A percentile compares a stretch with the other conserved stretches of the same genome.
These are phyloP conservation scores for Papilio elwesi DNA, from an alignment of 2,888 invertebrate species.

Conservation along the genomic window DNA sequence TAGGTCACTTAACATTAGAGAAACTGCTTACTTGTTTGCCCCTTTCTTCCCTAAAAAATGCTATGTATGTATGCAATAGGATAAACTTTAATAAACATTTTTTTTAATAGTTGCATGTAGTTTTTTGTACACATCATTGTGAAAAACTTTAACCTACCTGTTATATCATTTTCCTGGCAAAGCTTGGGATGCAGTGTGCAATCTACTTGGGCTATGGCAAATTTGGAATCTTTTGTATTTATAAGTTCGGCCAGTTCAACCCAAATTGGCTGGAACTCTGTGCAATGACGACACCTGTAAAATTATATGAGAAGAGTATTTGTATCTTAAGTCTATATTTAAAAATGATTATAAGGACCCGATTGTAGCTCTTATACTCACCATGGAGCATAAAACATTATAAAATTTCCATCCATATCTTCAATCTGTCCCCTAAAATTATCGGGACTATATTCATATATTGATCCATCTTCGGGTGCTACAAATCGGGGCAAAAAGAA, in stretches of 20 bases:
- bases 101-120: no score
- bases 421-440: conserved; percentile 86
- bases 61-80: no score
- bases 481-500: conserved; percentile 84
- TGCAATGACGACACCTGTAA: conserved; percentile 93
- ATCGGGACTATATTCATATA: conserved; percentile 83
- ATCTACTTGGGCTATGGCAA: conserved; percentile 91
- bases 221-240: conserved; percentile 85
- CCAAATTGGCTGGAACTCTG: conserved; percentile 90
- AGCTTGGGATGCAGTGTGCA: conserved; percentile 88
- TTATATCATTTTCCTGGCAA: conserved; percentile 90
- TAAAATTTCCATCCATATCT: conserved; percentile 88
- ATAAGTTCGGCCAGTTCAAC: conserved; percentile 88
- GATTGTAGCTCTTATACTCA: conserved; percentile 66
- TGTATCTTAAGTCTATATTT: neutral
- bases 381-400: conserved; percentile 93
- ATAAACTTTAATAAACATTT: no score
- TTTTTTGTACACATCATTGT: no score
- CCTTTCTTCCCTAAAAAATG: no score
- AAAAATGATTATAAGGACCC: neutral
- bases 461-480: conserved; percentile 86
- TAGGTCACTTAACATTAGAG: no score
- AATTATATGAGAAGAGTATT: neutral
- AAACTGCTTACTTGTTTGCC: no score
- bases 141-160: conserved; percentile 71